Evolutionary conservation across 1,140 invertebrate genomes (phyloP).

Genomic region (Dinoponera quadriceps): DNA sequence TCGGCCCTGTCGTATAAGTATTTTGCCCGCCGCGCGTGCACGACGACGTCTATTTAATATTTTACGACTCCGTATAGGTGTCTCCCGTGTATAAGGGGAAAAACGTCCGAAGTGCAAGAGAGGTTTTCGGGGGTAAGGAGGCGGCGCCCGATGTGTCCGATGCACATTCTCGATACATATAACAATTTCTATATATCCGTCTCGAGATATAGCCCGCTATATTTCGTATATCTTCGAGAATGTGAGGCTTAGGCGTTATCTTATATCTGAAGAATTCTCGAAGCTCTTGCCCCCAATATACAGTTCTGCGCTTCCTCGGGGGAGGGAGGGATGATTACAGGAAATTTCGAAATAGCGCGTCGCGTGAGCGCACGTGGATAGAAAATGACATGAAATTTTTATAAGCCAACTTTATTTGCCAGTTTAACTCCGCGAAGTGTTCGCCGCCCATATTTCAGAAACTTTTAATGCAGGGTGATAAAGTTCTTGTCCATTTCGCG

Average conservation of each 20-base stretch:
- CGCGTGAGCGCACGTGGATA: background rate
- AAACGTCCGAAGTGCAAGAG: no score
- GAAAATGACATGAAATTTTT: constrained; percentile 42
- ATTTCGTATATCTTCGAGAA: constrained; percentile 33
- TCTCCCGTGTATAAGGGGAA: constrained; percentile 32
- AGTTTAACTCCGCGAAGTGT: constrained; percentile 38
- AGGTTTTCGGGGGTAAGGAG: constrained; percentile 15
- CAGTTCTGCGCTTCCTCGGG: background rate
- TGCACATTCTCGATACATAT: background rate
- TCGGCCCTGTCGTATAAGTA: constrained; percentile 11
- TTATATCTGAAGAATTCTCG: constrained; percentile 41
- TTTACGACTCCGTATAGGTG: constrained; percentile 54
- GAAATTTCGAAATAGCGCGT: constrained; percentile 9
- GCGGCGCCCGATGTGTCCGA: background rate
- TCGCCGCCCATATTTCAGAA: constrained; percentile 9
- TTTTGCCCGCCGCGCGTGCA: constrained; percentile 23
- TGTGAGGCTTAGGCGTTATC: constrained; percentile 23
- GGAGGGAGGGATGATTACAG: background rate
- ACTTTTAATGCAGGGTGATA: constrained; percentile 36
- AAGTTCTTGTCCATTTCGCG: constrained; percentile 30
- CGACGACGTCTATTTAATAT: constrained; percentile 59
- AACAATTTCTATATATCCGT: constrained; percentile 12
- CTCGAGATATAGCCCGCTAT: constrained; percentile 18
- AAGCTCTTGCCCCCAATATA: constrained; percentile 17
- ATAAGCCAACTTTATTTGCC: constrained; percentile 37